phyloP scores from a whole-genome alignment of 2,113 vertebrate species.

The Emydocephalus ijimae region DNA sequence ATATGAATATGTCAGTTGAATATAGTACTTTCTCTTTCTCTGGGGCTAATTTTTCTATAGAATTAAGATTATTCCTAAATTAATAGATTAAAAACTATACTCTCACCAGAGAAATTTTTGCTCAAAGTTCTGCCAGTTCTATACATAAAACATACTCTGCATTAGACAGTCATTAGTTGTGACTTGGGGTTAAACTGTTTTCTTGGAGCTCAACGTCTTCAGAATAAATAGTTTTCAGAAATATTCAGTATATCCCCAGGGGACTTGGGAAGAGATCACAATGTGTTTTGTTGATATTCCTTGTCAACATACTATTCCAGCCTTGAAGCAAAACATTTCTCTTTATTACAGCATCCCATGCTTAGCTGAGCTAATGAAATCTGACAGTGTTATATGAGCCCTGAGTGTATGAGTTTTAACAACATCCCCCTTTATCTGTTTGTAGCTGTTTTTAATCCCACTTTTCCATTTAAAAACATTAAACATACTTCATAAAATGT shows the following conservation, averaged over 20 bases:
- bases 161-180: slow-evolving; percentile 15
- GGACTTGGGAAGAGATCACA: slow-evolving; percentile 1
- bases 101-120: neutral
- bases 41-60: neutral
- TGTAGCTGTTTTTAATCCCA: neutral
- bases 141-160: neutral
- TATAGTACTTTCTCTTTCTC: neutral
- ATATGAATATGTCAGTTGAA: neutral
- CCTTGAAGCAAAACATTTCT: neutral
- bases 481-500: neutral
- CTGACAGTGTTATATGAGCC: neutral
- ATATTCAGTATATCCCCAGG: neutral
- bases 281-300: neutral
- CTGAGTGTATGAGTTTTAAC: neutral
- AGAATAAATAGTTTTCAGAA: slow-evolving; percentile 23
- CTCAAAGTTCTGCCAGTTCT: neutral
- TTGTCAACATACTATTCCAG: slow-evolving; percentile 1
- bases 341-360: neutral
- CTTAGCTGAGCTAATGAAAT: neutral
- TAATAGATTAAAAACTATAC: neutral
- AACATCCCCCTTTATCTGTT: neutral
- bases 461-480: neutral
- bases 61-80: slow-evolving; percentile 7
- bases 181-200: slow-evolving; percentile 26
- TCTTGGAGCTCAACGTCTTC: neutral